Evolutionary conservation across 1,140 invertebrate genomes (phyloP), one percentile per base, ranked within the genome.

Genomic region (Mylabris phalerata): DNA sequence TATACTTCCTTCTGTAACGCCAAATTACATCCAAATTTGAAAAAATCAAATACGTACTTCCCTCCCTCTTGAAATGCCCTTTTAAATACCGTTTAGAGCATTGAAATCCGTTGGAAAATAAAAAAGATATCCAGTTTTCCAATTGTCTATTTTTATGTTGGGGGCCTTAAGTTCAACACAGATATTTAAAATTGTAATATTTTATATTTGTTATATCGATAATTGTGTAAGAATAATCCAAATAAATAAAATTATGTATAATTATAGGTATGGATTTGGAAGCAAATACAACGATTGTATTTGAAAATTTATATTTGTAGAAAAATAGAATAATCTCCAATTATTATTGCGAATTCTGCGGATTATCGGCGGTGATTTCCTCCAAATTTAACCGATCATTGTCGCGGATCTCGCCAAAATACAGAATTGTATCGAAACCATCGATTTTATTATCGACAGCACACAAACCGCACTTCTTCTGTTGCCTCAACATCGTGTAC

Each of bases 381-480:
- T 38, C 25, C 11, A 59, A 59, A 3, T 46, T 50, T n/a, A 59
- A 38, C n/a, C 57, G 48, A 19, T 54, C 57, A 19, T 48, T 41
- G 25, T 51, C 47, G 10, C 1, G 4, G 10, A 39, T 32, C 5
- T 19, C 27, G 9, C 3, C 9, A 39, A 51, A 54, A 9, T 27
- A 54, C 11, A 27, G 26, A 11, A 49, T 7, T 9, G 43, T 43
- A 44, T 46, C 42, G 38, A n/a, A 44, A 27, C 44, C 9, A 32
- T 54, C 39, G 3, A 13, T 40, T 27, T 42, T 45, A 39, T 58
- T 50, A 26, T 61, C 64, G 5, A 64, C 54, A 55, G 48, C 51
- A 46, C 67, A 68, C 11, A 68, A 49, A 26, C 55, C 52, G 24
- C 67, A 68, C 27, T 52, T 63, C 43, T 67, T 62, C 9, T 11